Percentiles rank a stretch among this genome's conserved stretches.
Conservation (phyloP, 2,113 vertebrate genomes). For the Lipophrys pholis region DNA sequence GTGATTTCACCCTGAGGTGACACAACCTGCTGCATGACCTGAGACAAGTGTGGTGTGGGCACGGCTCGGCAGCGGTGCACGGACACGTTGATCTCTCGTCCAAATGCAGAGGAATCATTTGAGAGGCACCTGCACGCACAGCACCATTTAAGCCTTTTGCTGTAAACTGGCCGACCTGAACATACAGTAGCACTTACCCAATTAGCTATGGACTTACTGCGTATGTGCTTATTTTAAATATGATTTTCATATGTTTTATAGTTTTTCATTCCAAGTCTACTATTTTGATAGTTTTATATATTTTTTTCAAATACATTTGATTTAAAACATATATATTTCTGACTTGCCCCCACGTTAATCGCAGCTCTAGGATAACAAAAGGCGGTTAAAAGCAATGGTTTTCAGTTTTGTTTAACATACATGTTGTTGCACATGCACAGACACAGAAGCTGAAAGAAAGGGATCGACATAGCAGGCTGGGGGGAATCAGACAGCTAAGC, state of each 20-base stretch:
- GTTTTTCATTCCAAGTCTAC: no score
- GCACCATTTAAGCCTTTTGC: slow-evolving; percentile 30
- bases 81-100: slow-evolving; percentile 48
- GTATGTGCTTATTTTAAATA: no score
- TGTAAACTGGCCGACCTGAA: no score
- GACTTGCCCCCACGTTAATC: no score
- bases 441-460: slow-evolving; percentile 29
- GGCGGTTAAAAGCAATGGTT: not conserved
- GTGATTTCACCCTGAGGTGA: slow-evolving; percentile 4
- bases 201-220: no score
- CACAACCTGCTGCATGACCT: slow-evolving; percentile 7
- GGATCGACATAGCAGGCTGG: slow-evolving; percentile 62
- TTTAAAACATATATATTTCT: no score
- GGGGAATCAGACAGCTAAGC: slow-evolving; percentile 65
- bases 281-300: no score
- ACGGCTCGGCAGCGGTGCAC: slow-evolving; percentile 31
- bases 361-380: slow-evolving; percentile 37
- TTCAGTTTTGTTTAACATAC: slow-evolving; percentile 4
- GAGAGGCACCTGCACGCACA: slow-evolving; percentile 16
- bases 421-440: slow-evolving; percentile 32
- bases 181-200: no score
- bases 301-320: no score
- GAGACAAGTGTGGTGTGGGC: slow-evolving; percentile 25
- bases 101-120: slow-evolving; percentile 41
- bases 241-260: no score